Evolutionary conservation across 2,888 invertebrate genomes (phyloP), one percentile per base, ranked within the genome.

Genomic region (Sesia bembeciformis): DNA sequence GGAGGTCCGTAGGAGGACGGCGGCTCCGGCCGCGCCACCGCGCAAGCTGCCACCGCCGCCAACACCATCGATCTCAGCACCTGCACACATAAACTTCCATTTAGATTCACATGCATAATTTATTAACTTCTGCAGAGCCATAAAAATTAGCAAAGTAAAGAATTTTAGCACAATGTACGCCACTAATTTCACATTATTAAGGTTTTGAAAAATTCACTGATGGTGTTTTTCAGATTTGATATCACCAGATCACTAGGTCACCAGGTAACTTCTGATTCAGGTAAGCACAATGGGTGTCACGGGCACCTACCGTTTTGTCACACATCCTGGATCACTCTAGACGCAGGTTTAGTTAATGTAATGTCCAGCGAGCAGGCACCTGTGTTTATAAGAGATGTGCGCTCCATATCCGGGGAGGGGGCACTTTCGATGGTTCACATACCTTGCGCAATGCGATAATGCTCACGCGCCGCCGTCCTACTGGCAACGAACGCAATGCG

Each of bases 1-100:
- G 93, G 92, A 39, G 92, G 90, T 50, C 92, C 91, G 73, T 93
- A 93, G 40, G 86, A 87, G 51, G 84, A 74, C 23, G 91, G 91
- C 3, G 91, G 90, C 74, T 91, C 92, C 41, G 91, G 92, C 58
- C 90, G 87, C 60, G 87, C 91, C 54, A 69, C 75, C 57, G 70
- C 90, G 76, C 76, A 85, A 55, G 67, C 90, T 68, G 75, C 78
- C 70, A 75, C 80, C 77, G 73, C 86, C 72, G 77, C 82, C 72
- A 80, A 73, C 72, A 81, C 78, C 78, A 86, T 66, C 53, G 83
- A 78, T 70, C 81, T 83, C 71, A 87, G 74, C 70, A 88, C 81
- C 90, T 89, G 87, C 70, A 76, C 78, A 80, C 23, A 46, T 65
- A 78, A 76, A 76, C 62, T 54, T 61, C 62, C 57, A 60, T 54